Evolutionary conservation across 2,113 vertebrate genomes (phyloP), one percentile per base, ranked within the genome.

Genomic region (Scopus umbretta): DNA sequence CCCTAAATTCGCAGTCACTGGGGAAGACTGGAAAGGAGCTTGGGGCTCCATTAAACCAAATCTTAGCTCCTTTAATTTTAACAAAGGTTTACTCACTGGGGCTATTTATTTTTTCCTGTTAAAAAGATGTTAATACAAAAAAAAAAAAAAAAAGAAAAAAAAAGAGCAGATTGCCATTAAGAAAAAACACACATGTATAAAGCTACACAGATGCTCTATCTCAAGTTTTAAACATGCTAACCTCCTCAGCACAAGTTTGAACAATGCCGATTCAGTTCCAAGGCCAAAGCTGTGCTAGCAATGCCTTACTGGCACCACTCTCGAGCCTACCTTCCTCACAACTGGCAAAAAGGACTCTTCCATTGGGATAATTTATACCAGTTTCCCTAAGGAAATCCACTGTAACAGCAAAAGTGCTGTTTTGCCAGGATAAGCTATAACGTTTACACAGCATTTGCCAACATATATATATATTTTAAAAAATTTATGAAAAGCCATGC

Each of bases 341-440:
- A 93, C 72, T 94, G 91, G 90, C 96, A 83, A 80, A 93, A 94
- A 86, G 63, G 86, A 93, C 95, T 85, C 92, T 96, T 97, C 96
- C 5, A 3, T 79, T 62, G 59, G 88, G 59, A 83, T 90, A 92
- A 93, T 94, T 96, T 93, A 95, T 93, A 86, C 63, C 82, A 86
- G 74, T 83, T 93, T 96, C 95, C 95, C 92, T 70, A 62, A 96
- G 88, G 95, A 97, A 97, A 95, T 91, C 81, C 93, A 43, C 73
- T 82, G 36, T 90, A 95, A 82, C 90, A 90, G 96, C 79, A 88
- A n/a, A 92, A 90, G 71, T 16, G 59, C 66, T 76, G 59, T 88
- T 95, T 89, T 92, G 92, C 96, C 96, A 97, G 85, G 81, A 96
- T 93, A 97, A 96, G 93, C 94, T 93, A 76, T 88, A 97, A 95